Conservation (phyloP, 1,140 invertebrate species). For the Rhyacophila brunnea region DNA sequence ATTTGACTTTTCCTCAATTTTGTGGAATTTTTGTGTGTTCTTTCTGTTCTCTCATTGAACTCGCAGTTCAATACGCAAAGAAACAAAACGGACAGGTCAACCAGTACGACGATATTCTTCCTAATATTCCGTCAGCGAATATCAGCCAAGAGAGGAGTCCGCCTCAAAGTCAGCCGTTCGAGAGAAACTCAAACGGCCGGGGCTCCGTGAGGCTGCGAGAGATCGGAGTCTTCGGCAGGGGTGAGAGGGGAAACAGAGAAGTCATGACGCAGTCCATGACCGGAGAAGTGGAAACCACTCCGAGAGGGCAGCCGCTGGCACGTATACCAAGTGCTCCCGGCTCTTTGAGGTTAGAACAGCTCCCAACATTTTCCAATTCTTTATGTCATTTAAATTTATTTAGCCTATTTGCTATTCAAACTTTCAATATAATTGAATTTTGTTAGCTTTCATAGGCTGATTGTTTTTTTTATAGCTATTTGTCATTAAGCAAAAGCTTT, state of each 20-base stretch:
- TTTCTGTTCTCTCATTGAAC: slow-evolving; percentile 28
- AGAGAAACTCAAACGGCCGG: slow-evolving; percentile 39
- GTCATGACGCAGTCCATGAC: slow-evolving; percentile 50
- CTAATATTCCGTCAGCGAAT: slow-evolving; percentile 1
- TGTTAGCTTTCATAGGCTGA: too few species aligned
- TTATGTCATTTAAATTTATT: too few species aligned
- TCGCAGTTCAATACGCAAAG: slow-evolving; percentile 25
- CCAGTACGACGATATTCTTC: slow-evolving; percentile 16
- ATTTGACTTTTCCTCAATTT: too few species aligned
- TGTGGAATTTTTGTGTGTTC: too few species aligned
- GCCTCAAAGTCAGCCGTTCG: slow-evolving; percentile 22
- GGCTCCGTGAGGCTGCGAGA: slow-evolving; percentile 50
- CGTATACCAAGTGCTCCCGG: slow-evolving; percentile 70
- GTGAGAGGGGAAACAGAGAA: slow-evolving; percentile 37
- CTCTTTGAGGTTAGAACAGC: slow-evolving; percentile 42
- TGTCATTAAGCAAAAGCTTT: too few species aligned
- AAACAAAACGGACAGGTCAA: slow-evolving; percentile 21
- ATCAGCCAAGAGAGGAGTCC: slow-evolving; percentile 4
- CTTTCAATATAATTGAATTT: too few species aligned
- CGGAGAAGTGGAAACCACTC: slow-evolving; percentile 39
- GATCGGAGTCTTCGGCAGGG: slow-evolving; percentile 45
- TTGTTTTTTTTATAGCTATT: too few species aligned
- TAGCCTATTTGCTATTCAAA: too few species aligned
- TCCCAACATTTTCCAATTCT: too few species aligned
- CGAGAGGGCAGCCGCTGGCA: slow-evolving; percentile 54